Base-by-base conservation (phyloP, 2,113 vertebrate genomes). In the Emberiza fucata region DNA sequence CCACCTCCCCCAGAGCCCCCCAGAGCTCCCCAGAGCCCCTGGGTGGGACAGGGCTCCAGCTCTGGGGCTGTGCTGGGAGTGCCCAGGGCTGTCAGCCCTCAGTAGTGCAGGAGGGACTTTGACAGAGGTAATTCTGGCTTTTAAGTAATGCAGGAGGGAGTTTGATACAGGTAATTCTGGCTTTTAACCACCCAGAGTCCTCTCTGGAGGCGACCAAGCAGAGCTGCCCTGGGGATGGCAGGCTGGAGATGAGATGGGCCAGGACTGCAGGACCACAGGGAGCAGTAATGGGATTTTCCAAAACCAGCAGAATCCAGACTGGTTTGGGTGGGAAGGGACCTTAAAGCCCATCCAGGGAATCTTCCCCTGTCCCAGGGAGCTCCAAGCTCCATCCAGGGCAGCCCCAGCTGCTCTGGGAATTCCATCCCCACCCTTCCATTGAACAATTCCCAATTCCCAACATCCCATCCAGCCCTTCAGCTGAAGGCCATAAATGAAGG, bases 51-150 rank as follows among this genome's bases (percentile, higher is more conserved):
- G 25, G 18, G 81, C 56, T 1, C 4, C 15, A 2, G 31, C 25
- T 5, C 0, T 0, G 9, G 1, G 59, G 12, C 5, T 14, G 2
- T 42, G 37, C 2, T 39, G n/a, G 81, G 56, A 8, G 45, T 0
- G 53, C 37, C 47, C 31, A 1, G 20, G n/a, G 12, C 37, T 28
- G 3, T 1, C 14, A 1, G 5, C 6, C 50, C 10, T 0, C 28
- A 48, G 5, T 1, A 13, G 22, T 0, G 25, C 17, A 57, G 33
- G 35, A 63, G 59, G 60, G 14, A 2, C 24, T 3, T 12, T 6
- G 37, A 8, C 14, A 24, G 25, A 48, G 13, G 23, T 13, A 14
- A 48, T 25, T 48, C 23, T 48, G 47, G 23, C 12, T 48, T 47
- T 48, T 24, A 24, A 48, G 47, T 7, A 15, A 24, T 0, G 25